Evolutionary conservation across 2,888 invertebrate species (phyloP), one percentile per base, ranked within the genome.

Genomic region (Apodemia duryi): DNA sequence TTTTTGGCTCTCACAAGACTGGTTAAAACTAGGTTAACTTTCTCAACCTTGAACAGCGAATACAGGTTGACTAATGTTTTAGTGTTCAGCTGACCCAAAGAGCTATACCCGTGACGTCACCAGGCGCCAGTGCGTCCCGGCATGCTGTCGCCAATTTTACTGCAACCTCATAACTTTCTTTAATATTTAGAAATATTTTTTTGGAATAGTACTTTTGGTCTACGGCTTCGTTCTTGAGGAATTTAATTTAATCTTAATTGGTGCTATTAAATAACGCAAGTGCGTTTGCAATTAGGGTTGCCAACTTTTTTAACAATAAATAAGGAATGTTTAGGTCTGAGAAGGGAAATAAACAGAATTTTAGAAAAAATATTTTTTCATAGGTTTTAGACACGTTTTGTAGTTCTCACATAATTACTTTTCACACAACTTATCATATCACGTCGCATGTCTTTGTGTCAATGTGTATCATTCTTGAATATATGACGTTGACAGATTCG

Each of bases 1-100:
- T 46, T 62, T 62, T 49, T 62, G 49, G 62, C 49, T 46, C 29
- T 54, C 54, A 57, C 32, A 11, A 57, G 1, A 57, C 57, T 29
- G 11, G 5, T 2, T 29, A 13, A 57, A 57, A 57, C 11, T 57
- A 6, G 57, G 57, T 57, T 32, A 57, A 32, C 6, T 57, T 57
- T 13, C 57, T 1, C 32, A 73, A 82, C 86, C 84, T 84, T 85
- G 84, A 81, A 81, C 75, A 66, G 54, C 60, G 43, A 29, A 49
- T 35, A 60, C 60, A 43, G 62, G 43, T 57, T 29, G 32, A 57
- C 54, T 57, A 32, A 57, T 29, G 49, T 75, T 76, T 77, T 73
- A 74, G 68, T 75, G 76, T 70, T 77, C 82, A 66, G 78, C 74
- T 85, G 78, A 86, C 85, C 84, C 79, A 78, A 74, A 75, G 71